Evolutionary conservation across 2,888 invertebrate species (phyloP).

Genomic region (Reticulitermes lucifugus): DNA sequence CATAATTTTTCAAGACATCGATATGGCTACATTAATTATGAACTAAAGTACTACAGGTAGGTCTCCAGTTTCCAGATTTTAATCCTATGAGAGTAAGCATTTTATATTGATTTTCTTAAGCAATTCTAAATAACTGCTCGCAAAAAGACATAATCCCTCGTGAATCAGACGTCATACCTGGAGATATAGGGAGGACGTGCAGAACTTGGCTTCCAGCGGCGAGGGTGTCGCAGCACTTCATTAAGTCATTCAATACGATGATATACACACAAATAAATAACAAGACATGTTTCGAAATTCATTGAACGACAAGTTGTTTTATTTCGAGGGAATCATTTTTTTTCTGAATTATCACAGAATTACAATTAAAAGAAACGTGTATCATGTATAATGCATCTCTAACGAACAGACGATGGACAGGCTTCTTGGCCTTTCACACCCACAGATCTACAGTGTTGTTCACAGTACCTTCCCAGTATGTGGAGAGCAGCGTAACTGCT

Average conservation of each 20-base stretch:
- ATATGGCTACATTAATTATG: no score
- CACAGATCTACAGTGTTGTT: conserved; percentile 23
- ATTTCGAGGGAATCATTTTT: conserved; percentile 33
- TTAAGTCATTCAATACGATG: not conserved
- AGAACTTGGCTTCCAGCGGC: not conserved
- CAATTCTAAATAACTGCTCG: no score
- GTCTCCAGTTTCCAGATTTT: no score
- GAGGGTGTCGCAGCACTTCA: not conserved
- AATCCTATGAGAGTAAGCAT: no score
- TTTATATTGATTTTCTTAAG: no score
- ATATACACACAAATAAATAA: not conserved
- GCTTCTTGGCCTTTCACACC: not conserved
- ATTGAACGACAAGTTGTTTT: conserved; percentile 37
- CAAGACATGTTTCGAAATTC: conserved; percentile 24
- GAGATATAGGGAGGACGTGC: not conserved
- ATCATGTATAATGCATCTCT: conserved; percentile 37
- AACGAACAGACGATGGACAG: conserved; percentile 19
- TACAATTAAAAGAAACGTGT: conserved; percentile 40
- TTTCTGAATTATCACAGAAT: conserved; percentile 43
- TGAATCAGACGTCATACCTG: not conserved
- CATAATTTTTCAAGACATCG: no score
- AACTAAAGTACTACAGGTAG: no score
- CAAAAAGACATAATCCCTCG: no score
- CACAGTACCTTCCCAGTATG: not conserved
- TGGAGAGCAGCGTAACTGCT: not conserved